Evolutionary conservation across 2,888 invertebrate species (phyloP).

Genomic region (Abscondita cerata): DNA sequence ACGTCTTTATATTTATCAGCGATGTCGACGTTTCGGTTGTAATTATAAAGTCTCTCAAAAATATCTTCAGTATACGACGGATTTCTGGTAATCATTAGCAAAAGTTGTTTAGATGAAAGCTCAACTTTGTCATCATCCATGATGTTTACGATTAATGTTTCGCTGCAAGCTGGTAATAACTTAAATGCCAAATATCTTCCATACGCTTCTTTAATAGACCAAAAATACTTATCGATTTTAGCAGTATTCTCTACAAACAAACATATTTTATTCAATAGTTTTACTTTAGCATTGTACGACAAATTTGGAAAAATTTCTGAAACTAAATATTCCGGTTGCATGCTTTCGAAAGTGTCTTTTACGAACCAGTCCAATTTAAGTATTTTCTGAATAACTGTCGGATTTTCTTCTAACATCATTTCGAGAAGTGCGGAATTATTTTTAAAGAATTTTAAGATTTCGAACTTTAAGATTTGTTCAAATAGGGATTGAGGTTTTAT

Average conservation of each 20-base stretch:
- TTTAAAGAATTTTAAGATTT: conserved; percentile 25
- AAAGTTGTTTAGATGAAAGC: conserved; percentile 20
- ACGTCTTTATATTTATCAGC: conserved; percentile 11
- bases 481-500: conserved; percentile 15
- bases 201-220: conserved; percentile 22
- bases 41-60: conserved; percentile 9
- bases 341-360: conserved; percentile 18
- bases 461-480: conserved; percentile 21
- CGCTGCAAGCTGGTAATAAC: conserved; percentile 26
- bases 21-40: neutral
- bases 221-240: conserved; percentile 27
- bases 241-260: conserved; percentile 9
- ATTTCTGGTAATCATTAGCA: conserved; percentile 22
- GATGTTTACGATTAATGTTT: conserved; percentile 18
- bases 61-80: conserved; percentile 16
- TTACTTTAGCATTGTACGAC: conserved; percentile 29
- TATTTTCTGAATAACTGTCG: conserved; percentile 22
- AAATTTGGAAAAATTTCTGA: conserved; percentile 25
- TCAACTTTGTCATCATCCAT: conserved; percentile 21
- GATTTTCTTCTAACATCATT: conserved; percentile 25
- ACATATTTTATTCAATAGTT: conserved; percentile 25
- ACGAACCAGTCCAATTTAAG: conserved; percentile 32
- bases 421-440: conserved; percentile 18
- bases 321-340: conserved; percentile 21
- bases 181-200: conserved; percentile 27